Conservation (phyloP, 1,140 invertebrate species). For the Macrosteles quadrilineatus region DNA sequence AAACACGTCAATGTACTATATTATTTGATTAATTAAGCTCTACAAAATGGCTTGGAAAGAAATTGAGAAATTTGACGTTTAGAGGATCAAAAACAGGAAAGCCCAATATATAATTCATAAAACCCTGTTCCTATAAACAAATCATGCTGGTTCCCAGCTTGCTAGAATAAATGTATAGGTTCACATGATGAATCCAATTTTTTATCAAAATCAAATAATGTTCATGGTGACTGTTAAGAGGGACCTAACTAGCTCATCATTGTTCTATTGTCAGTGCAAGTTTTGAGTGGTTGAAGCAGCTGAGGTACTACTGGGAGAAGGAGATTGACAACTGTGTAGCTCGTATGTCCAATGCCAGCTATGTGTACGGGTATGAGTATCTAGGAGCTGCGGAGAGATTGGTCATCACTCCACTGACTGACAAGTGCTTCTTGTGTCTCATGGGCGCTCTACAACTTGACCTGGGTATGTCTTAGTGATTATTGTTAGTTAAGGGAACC, state of each 20-base stretch:
- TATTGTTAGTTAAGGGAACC: too few relatives aligned
- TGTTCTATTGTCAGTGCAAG: conserved; percentile 54
- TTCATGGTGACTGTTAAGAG: too few relatives aligned
- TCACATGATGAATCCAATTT: conserved; percentile 22
- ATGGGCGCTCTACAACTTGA: conserved; percentile 87
- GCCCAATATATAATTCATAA: too few relatives aligned
- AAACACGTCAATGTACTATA: too few relatives aligned
- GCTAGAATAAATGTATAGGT: conserved; percentile 7
- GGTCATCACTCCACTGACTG: conserved; percentile 80
- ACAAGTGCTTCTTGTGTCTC: conserved; percentile 83
- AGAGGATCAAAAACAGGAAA: too few relatives aligned
- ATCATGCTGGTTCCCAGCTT: conserved; percentile 29
- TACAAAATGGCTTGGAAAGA: too few relatives aligned
- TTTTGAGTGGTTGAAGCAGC: conserved; percentile 88
- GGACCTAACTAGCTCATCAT: too few relatives aligned
- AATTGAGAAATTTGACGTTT: too few relatives aligned
- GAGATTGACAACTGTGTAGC: conserved; percentile 74
- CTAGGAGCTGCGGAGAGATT: conserved; percentile 79
- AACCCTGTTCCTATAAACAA: too few relatives aligned
- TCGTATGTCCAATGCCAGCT: conserved; percentile 73
- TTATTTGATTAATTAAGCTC: too few relatives aligned
- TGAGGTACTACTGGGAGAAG: conserved; percentile 89
- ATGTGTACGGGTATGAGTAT: conserved; percentile 92
- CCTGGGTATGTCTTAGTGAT: conserved; percentile 54
- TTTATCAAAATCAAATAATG: conserved; percentile 12